Conservation (phyloP, 2,797 vertebrate genomes). For the Rallus crepitans region DNA sequence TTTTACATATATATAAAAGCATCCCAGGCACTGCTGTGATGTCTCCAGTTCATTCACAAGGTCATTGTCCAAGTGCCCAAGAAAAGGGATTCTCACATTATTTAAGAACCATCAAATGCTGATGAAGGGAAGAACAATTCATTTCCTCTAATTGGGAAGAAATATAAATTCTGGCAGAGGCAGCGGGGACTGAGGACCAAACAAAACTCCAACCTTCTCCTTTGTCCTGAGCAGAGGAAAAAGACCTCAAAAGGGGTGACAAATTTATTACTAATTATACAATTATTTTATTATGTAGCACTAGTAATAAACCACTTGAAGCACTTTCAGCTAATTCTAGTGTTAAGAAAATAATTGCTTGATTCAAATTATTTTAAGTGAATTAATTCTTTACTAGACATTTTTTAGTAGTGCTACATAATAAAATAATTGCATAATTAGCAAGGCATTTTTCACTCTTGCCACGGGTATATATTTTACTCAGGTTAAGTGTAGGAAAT, state of each 20-base stretch:
- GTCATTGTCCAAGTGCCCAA: neutral
- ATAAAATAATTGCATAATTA: constrained; percentile 85
- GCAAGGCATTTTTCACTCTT: constrained; percentile 79
- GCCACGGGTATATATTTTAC: constrained; percentile 76
- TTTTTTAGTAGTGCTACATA: constrained; percentile 82
- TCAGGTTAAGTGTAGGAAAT: constrained; percentile 58
- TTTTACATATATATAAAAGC: no score
- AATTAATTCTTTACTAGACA: constrained; percentile 85
- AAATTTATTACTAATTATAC: constrained; percentile 85
- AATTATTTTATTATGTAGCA: constrained; percentile 80
- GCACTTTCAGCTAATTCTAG: constrained; percentile 81
- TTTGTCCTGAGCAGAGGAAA: constrained; percentile 72
- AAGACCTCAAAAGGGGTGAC: constrained; percentile 72
- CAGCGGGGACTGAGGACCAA: neutral
- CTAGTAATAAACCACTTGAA: constrained; percentile 81
- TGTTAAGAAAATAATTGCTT: constrained; percentile 86
- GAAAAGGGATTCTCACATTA: neutral
- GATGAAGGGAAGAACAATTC: neutral
- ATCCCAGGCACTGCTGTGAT: neutral
- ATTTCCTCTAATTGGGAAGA: constrained; percentile 5
- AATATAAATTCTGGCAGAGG: constrained; percentile 36
- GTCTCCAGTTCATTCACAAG: neutral
- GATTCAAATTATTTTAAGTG: constrained; percentile 85
- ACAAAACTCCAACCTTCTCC: constrained; percentile 41
- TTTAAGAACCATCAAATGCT: neutral